Percentiles rank a stretch among this genome's conserved stretches.
Conservation (phyloP, 2,113 vertebrate genomes). For the Peromyscus leucopus region DNA sequence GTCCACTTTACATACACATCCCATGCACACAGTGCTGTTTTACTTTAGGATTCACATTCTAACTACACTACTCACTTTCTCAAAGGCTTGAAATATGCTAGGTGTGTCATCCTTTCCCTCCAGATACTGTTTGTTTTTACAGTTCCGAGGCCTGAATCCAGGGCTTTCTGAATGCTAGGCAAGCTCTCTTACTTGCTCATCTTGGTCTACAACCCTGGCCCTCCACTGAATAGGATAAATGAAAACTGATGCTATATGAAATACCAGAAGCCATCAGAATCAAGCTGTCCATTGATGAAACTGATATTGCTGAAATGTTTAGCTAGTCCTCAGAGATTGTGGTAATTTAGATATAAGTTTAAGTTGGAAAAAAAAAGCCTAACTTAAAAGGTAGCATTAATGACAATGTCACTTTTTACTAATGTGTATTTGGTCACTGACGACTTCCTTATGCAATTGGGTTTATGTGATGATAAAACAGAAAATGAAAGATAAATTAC, state of each 20-base stretch:
- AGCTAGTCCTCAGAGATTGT: not conserved
- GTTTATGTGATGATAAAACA: constrained; percentile 15
- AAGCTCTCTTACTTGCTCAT: not conserved
- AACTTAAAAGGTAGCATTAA: not conserved
- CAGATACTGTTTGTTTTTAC: not conserved
- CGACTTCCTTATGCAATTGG: constrained; percentile 49
- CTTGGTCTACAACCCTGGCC: not conserved
- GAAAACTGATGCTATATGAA: constrained; percentile 33
- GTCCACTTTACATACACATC: not conserved
- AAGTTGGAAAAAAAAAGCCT: constrained; percentile 37
- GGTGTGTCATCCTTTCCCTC: not conserved
- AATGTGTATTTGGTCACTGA: not conserved
- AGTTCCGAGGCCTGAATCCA: not conserved
- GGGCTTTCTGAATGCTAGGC: not conserved
- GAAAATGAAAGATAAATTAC: constrained; percentile 16
- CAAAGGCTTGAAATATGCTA: not conserved
- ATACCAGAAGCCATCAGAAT: constrained; percentile 7
- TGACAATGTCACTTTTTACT: constrained; percentile 17
- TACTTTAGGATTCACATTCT: not conserved
- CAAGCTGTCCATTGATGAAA: constrained; percentile 29
- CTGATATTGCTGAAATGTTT: not conserved
- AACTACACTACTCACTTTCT: not conserved
- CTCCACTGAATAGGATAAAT: not conserved
- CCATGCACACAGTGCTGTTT: not conserved
- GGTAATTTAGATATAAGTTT: constrained; percentile 36